Evolutionary conservation across 2,113 vertebrate species (phyloP).

Genomic region (Rhinoptilus africanus): DNA sequence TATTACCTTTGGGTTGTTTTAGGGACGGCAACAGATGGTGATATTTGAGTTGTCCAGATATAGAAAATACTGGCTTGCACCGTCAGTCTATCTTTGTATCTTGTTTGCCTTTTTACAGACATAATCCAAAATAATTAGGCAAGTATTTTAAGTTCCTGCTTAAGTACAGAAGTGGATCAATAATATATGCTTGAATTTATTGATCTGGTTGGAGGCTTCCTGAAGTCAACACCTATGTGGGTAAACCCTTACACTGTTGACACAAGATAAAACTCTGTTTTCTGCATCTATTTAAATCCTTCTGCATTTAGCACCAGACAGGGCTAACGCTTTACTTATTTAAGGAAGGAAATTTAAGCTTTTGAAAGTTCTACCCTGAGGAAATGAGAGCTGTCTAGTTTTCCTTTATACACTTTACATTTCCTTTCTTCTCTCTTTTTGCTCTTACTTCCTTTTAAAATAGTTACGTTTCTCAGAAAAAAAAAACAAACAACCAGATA

Average conservation of each 20-base stretch:
- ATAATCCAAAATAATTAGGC: background rate
- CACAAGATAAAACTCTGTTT: background rate
- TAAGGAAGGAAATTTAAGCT: background rate
- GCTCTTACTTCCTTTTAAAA: background rate
- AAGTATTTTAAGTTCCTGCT: background rate
- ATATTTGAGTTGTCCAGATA: background rate
- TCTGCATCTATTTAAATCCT: background rate
- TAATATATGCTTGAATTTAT: background rate
- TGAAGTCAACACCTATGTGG: background rate
- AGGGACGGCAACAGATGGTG: background rate
- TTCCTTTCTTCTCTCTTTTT: background rate
- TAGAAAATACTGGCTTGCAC: background rate
- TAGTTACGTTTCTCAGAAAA: background rate
- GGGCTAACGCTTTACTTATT: background rate
- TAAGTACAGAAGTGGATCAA: background rate
- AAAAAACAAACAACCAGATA: background rate
- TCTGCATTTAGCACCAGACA: background rate
- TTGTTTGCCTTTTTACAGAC: background rate
- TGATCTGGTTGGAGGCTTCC: background rate
- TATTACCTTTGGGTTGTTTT: background rate
- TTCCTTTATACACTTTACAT: background rate
- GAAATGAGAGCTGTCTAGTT: background rate
- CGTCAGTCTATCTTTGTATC: background rate
- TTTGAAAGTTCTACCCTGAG: background rate
- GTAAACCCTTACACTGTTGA: background rate